Conservation (phyloP, 2,797 vertebrate species). For the Sandelia bainsii region DNA sequence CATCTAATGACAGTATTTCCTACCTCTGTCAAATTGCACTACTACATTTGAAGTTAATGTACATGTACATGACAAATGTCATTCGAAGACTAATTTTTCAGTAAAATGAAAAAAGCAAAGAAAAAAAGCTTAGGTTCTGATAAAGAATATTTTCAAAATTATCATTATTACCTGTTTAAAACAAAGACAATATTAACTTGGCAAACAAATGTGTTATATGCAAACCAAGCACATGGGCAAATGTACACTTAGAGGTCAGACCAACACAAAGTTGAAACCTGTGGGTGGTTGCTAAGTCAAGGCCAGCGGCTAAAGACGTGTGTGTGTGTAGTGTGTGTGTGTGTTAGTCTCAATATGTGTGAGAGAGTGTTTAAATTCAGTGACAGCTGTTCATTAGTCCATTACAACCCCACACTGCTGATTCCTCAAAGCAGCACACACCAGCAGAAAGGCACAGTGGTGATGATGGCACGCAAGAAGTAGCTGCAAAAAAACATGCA, state of each 20-base stretch:
- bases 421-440: conserved; percentile 87
- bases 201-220: conserved; percentile 29
- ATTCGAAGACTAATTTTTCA: too few species aligned
- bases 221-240: conserved; percentile 46
- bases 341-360: conserved; percentile 67
- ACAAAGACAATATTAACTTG: conserved; percentile 22
- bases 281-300: conserved; percentile 65
- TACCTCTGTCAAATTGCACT: neutral
- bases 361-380: conserved; percentile 90
- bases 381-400: conserved; percentile 98
- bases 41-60: neutral
- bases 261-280: conserved; percentile 70
- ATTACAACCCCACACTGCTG: conserved; percentile 89
- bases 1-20: neutral
- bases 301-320: conserved; percentile 62
- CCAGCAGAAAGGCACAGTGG: conserved; percentile 59
- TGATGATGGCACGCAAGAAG: conserved; percentile 44
- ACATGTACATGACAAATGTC: neutral
- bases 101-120: too few species aligned
- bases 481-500: conserved; percentile 10
- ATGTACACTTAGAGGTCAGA: conserved; percentile 72
- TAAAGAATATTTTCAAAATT: neutral
- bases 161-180: conserved; percentile 10
- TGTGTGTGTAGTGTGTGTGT: conserved; percentile 51
- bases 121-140: neutral